Percentiles rank a stretch among this genome's conserved stretches.
These are phyloP conservation scores for Caenorhabditis afra DNA, from an alignment of 2,888 invertebrate genomes.

Conservation along the genomic window DNA sequence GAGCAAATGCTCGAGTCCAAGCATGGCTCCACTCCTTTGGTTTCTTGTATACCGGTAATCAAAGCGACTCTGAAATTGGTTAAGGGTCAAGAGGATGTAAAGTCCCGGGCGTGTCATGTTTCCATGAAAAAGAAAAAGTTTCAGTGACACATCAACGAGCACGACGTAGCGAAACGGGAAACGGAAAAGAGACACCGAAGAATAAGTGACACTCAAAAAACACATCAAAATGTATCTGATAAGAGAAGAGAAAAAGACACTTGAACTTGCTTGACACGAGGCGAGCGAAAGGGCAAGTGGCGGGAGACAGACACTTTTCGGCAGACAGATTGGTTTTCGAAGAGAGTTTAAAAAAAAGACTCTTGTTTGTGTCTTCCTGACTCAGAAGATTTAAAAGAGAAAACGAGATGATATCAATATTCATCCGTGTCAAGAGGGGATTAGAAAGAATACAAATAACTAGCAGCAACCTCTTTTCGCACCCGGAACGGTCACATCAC, in stretches of 20 bases:
- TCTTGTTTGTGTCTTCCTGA: constrained; percentile 1
- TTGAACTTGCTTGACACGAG: constrained; percentile 26
- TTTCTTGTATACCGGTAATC: constrained; percentile 5
- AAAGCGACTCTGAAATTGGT: constrained; percentile 22
- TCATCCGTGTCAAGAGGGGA: constrained; percentile 2
- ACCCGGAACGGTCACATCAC: constrained; percentile 36
- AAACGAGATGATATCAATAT: neutral
- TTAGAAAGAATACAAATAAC: neutral
- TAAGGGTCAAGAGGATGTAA: neutral
- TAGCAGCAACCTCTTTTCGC: neutral
- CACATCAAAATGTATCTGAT: constrained; percentile 26
- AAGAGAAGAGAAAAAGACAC: constrained; percentile 15
- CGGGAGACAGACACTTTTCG: neutral
- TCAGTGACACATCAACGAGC: constrained; percentile 18
- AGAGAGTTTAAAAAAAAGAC: constrained; percentile 14
- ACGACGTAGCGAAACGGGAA: neutral
- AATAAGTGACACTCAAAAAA: constrained; percentile 37
- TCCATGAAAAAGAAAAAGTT: constrained; percentile 25
- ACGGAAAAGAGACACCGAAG: neutral
- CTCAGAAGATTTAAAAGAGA: neutral
- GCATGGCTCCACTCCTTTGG: constrained; percentile 34
- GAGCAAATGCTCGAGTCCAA: constrained; percentile 65
- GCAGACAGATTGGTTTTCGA: neutral
- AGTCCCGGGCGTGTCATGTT: neutral
- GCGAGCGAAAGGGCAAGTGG: constrained; percentile 27